phyloP scores from a whole-genome alignment of 1,140 invertebrate genomes.

The Triops cancriformis region DNA sequence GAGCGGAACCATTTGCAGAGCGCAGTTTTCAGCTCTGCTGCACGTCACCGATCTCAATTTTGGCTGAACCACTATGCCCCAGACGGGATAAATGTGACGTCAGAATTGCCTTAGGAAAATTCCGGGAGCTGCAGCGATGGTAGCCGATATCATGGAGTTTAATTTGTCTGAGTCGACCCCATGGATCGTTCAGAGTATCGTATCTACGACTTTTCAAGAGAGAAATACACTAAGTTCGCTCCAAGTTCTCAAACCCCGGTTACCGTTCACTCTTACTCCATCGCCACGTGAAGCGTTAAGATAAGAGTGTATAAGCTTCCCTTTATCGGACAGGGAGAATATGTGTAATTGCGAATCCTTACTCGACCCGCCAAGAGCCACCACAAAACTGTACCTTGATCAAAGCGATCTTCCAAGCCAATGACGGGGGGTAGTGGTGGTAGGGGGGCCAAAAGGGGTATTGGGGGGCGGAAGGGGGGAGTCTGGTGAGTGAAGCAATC shows the following conservation, averaged over 20 bases:
- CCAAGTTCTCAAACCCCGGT: no score
- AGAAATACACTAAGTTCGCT: no score
- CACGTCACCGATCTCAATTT: background rate
- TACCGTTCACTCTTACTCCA: no score
- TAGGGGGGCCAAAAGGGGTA: no score
- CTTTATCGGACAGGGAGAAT: background rate
- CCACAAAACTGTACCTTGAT: background rate
- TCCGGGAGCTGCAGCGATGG: background rate
- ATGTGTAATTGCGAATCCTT: background rate
- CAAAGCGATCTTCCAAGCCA: background rate
- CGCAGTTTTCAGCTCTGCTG: background rate
- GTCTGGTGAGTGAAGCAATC: background rate
- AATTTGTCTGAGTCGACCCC: no score
- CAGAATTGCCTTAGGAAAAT: background rate
- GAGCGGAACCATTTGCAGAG: background rate
- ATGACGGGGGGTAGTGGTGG: no score
- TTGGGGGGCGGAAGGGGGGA: background rate
- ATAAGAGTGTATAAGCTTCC: no score
- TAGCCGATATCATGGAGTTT: no score
- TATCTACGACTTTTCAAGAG: no score
- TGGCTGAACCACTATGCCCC: background rate
- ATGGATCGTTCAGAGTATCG: no score
- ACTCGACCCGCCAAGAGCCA: background rate
- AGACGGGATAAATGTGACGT: background rate
- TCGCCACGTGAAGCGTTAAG: no score